phyloP scores from a whole-genome alignment of 2,888 invertebrate genomes.

The Torymus texanus region DNA sequence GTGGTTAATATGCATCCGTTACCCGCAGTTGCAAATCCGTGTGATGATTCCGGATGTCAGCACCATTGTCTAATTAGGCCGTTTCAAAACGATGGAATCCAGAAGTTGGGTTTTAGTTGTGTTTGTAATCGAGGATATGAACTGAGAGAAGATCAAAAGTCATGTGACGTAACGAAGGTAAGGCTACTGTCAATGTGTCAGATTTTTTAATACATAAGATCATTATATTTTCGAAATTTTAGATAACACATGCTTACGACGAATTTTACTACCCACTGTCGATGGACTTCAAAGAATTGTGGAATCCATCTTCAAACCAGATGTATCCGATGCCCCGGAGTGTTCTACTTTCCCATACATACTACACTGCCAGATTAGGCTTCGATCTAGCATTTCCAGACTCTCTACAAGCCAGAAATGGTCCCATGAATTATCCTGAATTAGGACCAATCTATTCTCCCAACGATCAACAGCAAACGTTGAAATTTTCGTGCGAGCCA shows the following conservation, averaged over 20 bases:
- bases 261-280: not conserved
- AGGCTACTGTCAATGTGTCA: not conserved
- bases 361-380: not conserved
- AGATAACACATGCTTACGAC: not conserved
- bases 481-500: not conserved
- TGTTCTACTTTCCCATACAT: not conserved
- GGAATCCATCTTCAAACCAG: not conserved
- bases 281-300: not conserved
- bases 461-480: not conserved
- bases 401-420: too few relatives aligned
- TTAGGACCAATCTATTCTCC: not conserved
- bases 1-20: too few relatives aligned
- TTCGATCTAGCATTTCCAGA: not conserved
- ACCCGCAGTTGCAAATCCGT: not conserved
- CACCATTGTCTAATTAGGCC: conserved; percentile 9
- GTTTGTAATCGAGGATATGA: not conserved
- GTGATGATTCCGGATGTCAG: conserved; percentile 1
- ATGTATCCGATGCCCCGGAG: not conserved
- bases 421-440: not conserved
- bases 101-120: not conserved
- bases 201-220: not conserved
- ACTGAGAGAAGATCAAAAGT: not conserved
- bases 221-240: not conserved
- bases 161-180: not conserved
- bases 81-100: not conserved